Evolutionary conservation across 2,797 vertebrate genomes (phyloP), one percentile per base, ranked within the genome.

Genomic region (Gila robusta): DNA sequence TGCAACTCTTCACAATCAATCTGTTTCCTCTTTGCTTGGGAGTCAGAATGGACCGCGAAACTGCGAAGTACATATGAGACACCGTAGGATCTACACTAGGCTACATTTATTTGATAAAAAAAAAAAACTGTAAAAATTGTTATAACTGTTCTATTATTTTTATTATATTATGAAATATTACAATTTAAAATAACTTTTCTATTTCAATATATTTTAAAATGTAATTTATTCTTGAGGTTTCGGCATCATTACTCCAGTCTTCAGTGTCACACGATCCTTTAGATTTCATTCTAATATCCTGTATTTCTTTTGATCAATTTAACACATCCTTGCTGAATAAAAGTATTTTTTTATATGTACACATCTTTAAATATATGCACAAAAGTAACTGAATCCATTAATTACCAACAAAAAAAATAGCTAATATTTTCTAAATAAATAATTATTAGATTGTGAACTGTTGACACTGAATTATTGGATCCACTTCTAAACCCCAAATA

Each of bases 21-120:
- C 37, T 0, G 37, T 85, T 85, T 79, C 54, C 28, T 73, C 54
- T 64, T 49, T 72, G 54, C 84, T 72, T 44, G 37, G 26, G 62
- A 79, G 67, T 62, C 77, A 79, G 6, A 77, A 67, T 32, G 47
- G 62, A 56, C 73, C 69, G 35, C 4, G 16, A 26, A 64, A 69
- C 47, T 49, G 32, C 28, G 1, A 16, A 5, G 5, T 28, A 54
- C 16, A 79, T 39, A 28, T 28, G n/a, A 8, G 23, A 71, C 67
- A 56, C 9, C 54, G 6, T 32, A 28, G 35, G 49, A 54, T 56
- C 32, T 37, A 39, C 19, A 59, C 74, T 66, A 64, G n/a, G n/a
- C n/a, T 56, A 19, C 28, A 35, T 35, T 67, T 67, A 67, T 35
- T 67, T 66, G 5, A 8, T 19, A 28, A 32, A 44, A 39, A 39